Evolutionary conservation across 2,113 vertebrate species (phyloP).

Genomic region (Pteronura brasiliensis): DNA sequence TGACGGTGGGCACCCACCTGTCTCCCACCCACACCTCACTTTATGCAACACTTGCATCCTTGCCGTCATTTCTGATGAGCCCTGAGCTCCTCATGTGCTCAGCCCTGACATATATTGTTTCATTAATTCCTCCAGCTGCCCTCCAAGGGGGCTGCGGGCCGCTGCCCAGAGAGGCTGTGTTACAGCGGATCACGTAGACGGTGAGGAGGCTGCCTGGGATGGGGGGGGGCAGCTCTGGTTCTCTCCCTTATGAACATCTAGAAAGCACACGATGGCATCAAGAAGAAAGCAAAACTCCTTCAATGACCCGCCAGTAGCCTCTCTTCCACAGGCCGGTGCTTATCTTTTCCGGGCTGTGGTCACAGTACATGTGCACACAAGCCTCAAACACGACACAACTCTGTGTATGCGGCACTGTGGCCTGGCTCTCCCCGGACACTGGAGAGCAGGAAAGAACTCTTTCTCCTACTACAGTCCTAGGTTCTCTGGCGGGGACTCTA

Average conservation of each 20-base stretch:
- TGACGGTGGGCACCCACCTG: accelerated
- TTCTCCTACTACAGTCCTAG: background rate
- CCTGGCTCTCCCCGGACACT: background rate
- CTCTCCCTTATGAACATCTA: background rate
- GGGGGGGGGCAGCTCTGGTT: no score
- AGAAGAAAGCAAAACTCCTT: background rate
- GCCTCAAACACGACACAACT: background rate
- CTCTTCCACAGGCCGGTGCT: no score
- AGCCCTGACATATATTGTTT: accelerated
- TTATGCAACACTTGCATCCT: no score
- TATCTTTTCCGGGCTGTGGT: background rate
- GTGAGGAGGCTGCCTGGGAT: no score
- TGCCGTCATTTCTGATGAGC: background rate
- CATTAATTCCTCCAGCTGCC: no score
- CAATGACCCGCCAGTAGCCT: no score
- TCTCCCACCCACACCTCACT: accelerated
- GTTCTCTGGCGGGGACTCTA: background rate
- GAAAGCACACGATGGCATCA: background rate
- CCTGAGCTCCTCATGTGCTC: accelerated
- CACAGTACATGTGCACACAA: accelerated
- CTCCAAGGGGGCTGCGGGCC: no score
- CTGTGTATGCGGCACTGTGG: accelerated
- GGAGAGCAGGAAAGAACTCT: background rate
- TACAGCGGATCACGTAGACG: accelerated
- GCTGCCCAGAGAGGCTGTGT: background rate